Conservation (phyloP, 2,113 vertebrate species). For the Turdus rufiventris region DNA sequence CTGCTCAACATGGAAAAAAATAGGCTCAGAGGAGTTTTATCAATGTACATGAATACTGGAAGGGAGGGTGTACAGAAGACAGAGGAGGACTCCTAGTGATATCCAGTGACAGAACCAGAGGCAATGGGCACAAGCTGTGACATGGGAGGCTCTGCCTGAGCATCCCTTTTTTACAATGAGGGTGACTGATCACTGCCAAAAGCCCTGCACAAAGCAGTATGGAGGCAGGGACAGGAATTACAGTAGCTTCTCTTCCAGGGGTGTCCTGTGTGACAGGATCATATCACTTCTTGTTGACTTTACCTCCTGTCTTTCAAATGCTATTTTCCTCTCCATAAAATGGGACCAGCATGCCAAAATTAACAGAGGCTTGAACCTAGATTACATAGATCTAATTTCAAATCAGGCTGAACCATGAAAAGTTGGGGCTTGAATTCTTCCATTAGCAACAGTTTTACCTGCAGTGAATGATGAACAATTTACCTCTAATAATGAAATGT, state of each 20-base stretch:
- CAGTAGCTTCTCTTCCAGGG: not conserved
- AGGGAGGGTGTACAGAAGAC: not conserved
- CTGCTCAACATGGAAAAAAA: not conserved
- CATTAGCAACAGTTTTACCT: rapidly evolving
- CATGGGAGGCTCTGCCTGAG: not conserved
- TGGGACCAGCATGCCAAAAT: not conserved
- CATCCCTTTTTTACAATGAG: not conserved
- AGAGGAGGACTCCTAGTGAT: not conserved
- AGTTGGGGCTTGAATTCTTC: not conserved
- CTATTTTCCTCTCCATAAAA: not conserved
- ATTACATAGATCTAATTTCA: not conserved
- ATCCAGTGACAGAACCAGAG: not conserved
- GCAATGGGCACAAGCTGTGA: not conserved
- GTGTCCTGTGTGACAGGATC: not conserved
- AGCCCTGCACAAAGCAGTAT: not conserved
- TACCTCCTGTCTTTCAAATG: not conserved
- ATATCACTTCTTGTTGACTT: not conserved
- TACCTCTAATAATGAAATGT: not conserved
- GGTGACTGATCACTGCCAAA: not conserved
- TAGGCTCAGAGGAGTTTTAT: not conserved
- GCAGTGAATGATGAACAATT: not conserved
- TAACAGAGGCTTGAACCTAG: not conserved
- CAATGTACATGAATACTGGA: not conserved
- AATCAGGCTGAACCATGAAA: not conserved
- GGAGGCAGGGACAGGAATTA: not conserved